Evolutionary conservation across 2,113 vertebrate species (phyloP), one percentile per base, ranked within the genome.

Genomic region (Myanophis thanlyinensis): DNA sequence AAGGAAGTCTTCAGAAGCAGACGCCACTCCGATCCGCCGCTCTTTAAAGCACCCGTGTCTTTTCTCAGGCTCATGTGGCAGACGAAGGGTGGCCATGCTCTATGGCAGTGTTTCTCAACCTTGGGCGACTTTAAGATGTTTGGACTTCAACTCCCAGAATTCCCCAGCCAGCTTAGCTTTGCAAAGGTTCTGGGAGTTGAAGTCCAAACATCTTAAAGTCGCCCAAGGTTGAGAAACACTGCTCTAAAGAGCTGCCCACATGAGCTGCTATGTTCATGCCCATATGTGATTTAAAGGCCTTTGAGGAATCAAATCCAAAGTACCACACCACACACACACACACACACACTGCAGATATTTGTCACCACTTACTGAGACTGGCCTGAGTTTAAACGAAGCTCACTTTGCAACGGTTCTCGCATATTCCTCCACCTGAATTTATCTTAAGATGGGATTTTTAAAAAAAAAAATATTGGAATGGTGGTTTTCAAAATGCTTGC

Each of bases 321-420:
- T n/a, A 67, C 30, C 30, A n/a, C 4, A 0, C 10, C 10, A 3
- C 30, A 3, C 27, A 1, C 11, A n/a, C n/a, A n/a, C n/a, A n/a
- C n/a, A n/a, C 59, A 1, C 27, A n/a, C 27, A 30, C 3, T 0
- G 10, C 25, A 62, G 27, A 62, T 62, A 12, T 62, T 30, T n/a
- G 59, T n/a, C 59, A 13, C 59, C 59, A n/a, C 59, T 62, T n/a
- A n/a, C 27, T n/a, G 59, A 62, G 59, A 30, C 11, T 13, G 11
- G 27, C 11, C 11, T 12, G 3, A 30, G 27, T 62, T 30, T 62
- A 62, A 30, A 30, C 4, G 30, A 67, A 67, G n/a, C 59, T 67
- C 59, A 4, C 59, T 67, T 67, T 30, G 30, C 3, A 30, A n/a
- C 30, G n/a, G n/a, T n/a, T 67, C 59, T 67, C 59, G 15, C 59